Evolutionary conservation across 2,797 vertebrate genomes (phyloP), one percentile per base, ranked within the genome.

Genomic region (Eulemur coronatus): DNA sequence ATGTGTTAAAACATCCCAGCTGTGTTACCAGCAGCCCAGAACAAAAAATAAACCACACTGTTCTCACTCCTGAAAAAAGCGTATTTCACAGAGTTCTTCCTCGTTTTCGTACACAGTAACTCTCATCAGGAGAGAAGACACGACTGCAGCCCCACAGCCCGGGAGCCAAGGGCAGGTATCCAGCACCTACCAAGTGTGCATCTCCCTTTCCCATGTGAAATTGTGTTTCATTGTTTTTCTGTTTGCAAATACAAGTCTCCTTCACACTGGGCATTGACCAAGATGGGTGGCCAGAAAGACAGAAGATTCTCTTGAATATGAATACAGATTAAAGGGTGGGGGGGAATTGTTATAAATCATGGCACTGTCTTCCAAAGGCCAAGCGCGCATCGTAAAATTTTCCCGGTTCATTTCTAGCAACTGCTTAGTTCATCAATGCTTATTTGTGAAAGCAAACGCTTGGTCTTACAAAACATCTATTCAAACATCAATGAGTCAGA

Each of bases 401-500:
- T 87, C 84, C 73, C 55, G 18, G 93, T 98, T 95, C 92, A 52
- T 79, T 97, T 93, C 96, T 94, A 98, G 82, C 82, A 92, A 95
- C 93, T 97, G 94, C 95, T 97, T 87, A 93, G 96, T 50, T 96
- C 98, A 95, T 98, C 98, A 98, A 87, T 96, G 97, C 97, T 97
- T 97, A 97, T 97, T 98, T 98, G 96, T 98, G 55, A 90, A 98
- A 85, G 91, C 59, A 96, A 96, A 95, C 65, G 65, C 61, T 97
- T 84, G 87, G 95, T 59, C 97, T 98, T n/a, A 98, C 97, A 98
- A 97, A 98, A 98, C 96, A 92, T 85, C 97, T 97, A 98, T 98
- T 98, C 97, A 98, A 97, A 97, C 86, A 79, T 70, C 80, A 94
- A 5, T 98, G 98, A 98, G 96, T 98, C 98, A 98, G 96, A 98